Evolutionary conservation across 2,797 vertebrate genomes (phyloP).

Genomic region (Emys orbicularis): DNA sequence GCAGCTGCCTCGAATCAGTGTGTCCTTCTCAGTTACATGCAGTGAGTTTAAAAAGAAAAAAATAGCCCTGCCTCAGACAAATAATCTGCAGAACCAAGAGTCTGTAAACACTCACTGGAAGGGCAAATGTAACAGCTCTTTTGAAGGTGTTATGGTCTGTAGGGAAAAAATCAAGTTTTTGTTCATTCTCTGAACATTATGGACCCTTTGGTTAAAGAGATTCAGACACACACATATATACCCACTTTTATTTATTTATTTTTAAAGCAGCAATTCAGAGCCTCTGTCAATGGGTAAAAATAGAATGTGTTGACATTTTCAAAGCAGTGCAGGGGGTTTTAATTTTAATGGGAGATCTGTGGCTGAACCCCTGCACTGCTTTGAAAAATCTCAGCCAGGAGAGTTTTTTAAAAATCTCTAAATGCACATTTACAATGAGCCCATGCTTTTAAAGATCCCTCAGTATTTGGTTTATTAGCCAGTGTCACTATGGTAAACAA

Average conservation of each 20-base stretch:
- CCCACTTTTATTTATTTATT: background rate
- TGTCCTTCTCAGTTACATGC: background rate
- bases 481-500: accelerated
- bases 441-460: accelerated
- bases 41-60: background rate
- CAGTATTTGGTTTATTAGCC: accelerated
- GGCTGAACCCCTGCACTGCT: background rate
- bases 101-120: background rate
- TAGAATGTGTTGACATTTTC: accelerated
- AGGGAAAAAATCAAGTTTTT: background rate
- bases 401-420: background rate
- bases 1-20: background rate
- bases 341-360: accelerated
- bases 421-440: accelerated
- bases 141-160: background rate
- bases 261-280: background rate
- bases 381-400: accelerated
- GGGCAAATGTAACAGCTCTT: background rate
- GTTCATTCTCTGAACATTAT: background rate
- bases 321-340: accelerated
- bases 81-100: background rate
- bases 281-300: accelerated
- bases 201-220: accelerated
- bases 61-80: background rate
- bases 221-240: background rate